phyloP scores from a whole-genome alignment of 1,140 invertebrate genomes.

The Nymphalis io region DNA sequence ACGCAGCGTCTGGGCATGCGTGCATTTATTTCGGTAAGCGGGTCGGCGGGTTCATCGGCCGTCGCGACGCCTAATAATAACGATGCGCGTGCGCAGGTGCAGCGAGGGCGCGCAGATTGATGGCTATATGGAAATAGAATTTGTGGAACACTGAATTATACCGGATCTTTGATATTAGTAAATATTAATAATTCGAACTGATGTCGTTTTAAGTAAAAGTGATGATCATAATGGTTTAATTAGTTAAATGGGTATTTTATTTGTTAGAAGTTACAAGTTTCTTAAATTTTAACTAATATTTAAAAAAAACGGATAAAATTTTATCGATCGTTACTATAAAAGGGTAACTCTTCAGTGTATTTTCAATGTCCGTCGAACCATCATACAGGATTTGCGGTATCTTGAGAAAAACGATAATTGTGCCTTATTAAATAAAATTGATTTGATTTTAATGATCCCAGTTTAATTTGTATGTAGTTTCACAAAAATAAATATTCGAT shows the following conservation, averaged over 20 bases:
- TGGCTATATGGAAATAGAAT: constrained; percentile 31
- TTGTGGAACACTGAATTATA: constrained; percentile 8
- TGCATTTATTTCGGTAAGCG: constrained; percentile 70
- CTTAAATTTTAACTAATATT: too few species aligned
- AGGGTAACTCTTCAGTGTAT: too few species aligned
- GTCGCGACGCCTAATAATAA: constrained; percentile 71
- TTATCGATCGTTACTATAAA: too few species aligned
- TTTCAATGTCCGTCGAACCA: too few species aligned
- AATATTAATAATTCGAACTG: constrained; percentile 18
- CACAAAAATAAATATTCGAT: too few species aligned
- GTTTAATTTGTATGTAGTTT: too few species aligned
- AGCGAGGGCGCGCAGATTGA: constrained; percentile 39
- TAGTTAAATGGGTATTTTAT: neutral
- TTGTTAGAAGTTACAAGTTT: too few species aligned
- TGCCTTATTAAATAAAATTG: too few species aligned
- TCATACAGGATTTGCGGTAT: too few species aligned
- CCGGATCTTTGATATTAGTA: constrained; percentile 26
- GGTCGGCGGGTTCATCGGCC: constrained; percentile 66
- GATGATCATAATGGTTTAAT: constrained; percentile 2
- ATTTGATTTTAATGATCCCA: too few species aligned
- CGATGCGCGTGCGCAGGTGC: constrained; percentile 59
- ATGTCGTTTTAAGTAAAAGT: constrained; percentile 2
- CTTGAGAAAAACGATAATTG: too few species aligned
- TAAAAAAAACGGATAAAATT: too few species aligned
- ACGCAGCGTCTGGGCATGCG: constrained; percentile 49